Percentiles rank a stretch among this genome's conserved stretches.
These are phyloP conservation scores for Yponomeuta malinellus DNA, from an alignment of 2,888 invertebrate genomes.

Conservation along the genomic window DNA sequence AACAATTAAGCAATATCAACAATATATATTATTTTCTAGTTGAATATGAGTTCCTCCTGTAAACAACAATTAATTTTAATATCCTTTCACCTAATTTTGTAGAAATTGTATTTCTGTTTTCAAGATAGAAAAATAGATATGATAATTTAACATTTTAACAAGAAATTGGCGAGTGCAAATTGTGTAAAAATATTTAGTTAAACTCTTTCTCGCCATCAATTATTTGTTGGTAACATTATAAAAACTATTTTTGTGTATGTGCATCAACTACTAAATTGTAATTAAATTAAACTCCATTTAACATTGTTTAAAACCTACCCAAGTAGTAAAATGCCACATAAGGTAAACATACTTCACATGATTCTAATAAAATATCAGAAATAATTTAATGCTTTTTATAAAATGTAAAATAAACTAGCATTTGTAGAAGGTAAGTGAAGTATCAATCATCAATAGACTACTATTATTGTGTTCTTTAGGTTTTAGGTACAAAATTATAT, in stretches of 20 bases:
- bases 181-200: conserved; percentile 17
- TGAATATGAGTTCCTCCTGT: conserved; percentile 47
- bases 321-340: neutral
- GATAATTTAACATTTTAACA: conserved; percentile 16
- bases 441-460: neutral
- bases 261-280: neutral
- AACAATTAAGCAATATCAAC: conserved; percentile 69
- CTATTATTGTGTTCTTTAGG: neutral
- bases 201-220: conserved; percentile 5
- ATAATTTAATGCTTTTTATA: neutral
- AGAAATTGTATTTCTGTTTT: conserved; percentile 50
- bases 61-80: conserved; percentile 43
- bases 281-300: neutral
- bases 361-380: neutral
- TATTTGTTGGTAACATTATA: neutral
- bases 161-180: conserved; percentile 11
- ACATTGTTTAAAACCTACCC: neutral
- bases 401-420: neutral
- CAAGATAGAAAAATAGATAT: conserved; percentile 22
- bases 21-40: conserved; percentile 64
- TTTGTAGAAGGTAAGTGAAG: neutral
- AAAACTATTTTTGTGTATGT: conserved; percentile 8
- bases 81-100: conserved; percentile 21
- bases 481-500: conserved; percentile 1
- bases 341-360: neutral